These are phyloP conservation scores for Clusia tigrina DNA, from an alignment of 2,888 invertebrate genomes.

Conservation along the genomic window DNA sequence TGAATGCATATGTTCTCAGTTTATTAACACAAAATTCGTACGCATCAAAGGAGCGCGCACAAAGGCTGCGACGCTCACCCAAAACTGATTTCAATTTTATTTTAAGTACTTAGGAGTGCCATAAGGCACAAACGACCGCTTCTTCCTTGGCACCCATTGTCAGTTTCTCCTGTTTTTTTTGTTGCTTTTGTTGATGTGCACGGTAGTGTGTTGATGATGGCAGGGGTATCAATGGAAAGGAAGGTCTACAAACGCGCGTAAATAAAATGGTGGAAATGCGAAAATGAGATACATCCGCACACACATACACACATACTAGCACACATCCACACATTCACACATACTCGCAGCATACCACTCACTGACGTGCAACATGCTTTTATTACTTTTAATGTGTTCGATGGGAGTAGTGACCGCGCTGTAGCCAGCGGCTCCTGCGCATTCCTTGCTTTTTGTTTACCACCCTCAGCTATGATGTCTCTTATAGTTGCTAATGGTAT, in stretches of 20 bases:
- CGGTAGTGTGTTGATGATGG: neutral
- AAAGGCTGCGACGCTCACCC: slow-evolving; percentile 21
- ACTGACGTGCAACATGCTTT: too few species aligned
- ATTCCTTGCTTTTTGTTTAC: too few species aligned
- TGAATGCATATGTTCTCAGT: neutral
- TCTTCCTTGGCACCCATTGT: slow-evolving; percentile 6
- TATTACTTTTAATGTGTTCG: too few species aligned
- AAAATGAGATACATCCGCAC: neutral
- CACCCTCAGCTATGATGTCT: too few species aligned
- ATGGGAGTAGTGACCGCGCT: too few species aligned
- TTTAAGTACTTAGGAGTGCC: slow-evolving; percentile 35
- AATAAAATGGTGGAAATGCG: neutral
- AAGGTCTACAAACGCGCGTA: neutral
- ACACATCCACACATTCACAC: neutral
- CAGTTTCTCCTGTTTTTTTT: slow-evolving; percentile 16
- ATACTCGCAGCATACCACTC: too few species aligned
- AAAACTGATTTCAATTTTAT: slow-evolving; percentile 40
- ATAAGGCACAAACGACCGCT: slow-evolving; percentile 35
- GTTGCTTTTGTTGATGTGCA: neutral
- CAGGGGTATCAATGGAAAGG: neutral
- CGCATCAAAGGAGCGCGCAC: slow-evolving; percentile 6
- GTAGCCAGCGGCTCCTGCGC: too few species aligned
- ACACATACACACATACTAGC: neutral
- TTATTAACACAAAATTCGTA: slow-evolving; percentile 9
- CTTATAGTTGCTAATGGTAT: too few species aligned